These are phyloP conservation scores for Microcebus tavaratra DNA, from an alignment of 2,113 vertebrate species.

Conservation along the genomic window DNA sequence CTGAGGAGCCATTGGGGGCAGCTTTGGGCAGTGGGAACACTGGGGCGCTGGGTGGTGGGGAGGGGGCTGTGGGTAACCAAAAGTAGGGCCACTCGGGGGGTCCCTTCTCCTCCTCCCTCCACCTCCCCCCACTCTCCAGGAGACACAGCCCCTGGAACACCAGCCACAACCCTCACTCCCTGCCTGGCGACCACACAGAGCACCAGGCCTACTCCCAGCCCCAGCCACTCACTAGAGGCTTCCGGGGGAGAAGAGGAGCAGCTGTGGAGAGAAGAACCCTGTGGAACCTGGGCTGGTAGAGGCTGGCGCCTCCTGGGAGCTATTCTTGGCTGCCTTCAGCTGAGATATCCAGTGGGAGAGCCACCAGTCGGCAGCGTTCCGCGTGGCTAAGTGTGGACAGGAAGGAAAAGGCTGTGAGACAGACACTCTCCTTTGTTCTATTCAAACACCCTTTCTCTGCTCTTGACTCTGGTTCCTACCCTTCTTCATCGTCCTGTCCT, in stretches of 20 bases:
- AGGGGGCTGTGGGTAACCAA: conserved; percentile 59
- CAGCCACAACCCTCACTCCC: background rate
- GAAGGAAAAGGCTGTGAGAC: background rate
- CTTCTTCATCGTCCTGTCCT: background rate
- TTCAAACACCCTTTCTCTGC: background rate
- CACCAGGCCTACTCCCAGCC: background rate
- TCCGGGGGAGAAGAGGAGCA: conserved; percentile 88
- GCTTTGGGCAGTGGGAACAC: conserved; percentile 55
- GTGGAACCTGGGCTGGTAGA: conserved; percentile 2
- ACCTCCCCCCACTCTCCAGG: background rate
- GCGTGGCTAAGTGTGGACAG: conserved; percentile 86
- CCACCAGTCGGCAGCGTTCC: conserved; percentile 97
- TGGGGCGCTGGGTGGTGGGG: conserved; percentile 83
- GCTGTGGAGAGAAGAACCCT: conserved; percentile 75
- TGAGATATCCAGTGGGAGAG: conserved; percentile 96
- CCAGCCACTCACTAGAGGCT: conserved; percentile 86
- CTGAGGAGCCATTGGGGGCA: conserved; percentile 80
- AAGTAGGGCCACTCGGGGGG: background rate
- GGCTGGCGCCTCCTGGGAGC: conserved; percentile 48
- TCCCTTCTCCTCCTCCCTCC: background rate
- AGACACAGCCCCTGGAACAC: background rate
- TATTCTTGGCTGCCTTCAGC: conserved; percentile 83
- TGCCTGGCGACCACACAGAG: background rate
- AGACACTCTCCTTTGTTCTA: background rate
- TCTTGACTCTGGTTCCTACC: background rate